Conservation (phyloP, 2,113 vertebrate species). For the Nerophis lumbriciformis region DNA sequence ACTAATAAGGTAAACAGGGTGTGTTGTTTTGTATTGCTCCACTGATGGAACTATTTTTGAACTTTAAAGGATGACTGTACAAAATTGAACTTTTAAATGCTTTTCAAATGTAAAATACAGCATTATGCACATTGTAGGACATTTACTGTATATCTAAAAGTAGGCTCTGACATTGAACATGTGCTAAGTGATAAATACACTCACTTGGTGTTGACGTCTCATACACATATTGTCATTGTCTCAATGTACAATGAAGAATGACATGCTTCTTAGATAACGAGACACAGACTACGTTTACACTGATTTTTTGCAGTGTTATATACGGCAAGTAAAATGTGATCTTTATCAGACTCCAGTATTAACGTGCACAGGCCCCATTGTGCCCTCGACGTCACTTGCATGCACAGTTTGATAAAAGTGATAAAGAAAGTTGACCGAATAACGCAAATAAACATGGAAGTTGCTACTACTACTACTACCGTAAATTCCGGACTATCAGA, state of each 20-base stretch:
- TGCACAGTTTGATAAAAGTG: too few relatives aligned
- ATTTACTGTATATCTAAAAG: conserved; percentile 6
- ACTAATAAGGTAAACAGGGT: conserved; percentile 67
- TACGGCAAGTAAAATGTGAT: too few relatives aligned
- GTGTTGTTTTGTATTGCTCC: conserved; percentile 47
- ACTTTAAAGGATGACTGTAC: conserved; percentile 26
- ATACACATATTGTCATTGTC: conserved; percentile 15
- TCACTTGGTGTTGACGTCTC: conserved; percentile 6
- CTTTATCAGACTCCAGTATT: too few relatives aligned
- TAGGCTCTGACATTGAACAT: conserved; percentile 2
- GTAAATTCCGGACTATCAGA: too few relatives aligned
- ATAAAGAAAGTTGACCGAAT: too few relatives aligned
- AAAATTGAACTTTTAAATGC: conserved; percentile 16
- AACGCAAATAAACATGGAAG: too few relatives aligned
- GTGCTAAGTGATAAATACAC: conserved; percentile 3
- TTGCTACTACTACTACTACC: too few relatives aligned
- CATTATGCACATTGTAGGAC: conserved; percentile 30
- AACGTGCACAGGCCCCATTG: too few relatives aligned
- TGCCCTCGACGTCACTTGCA: too few relatives aligned
- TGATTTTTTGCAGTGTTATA: too few relatives aligned
- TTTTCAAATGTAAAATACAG: conserved; percentile 29
- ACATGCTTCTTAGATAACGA: conserved; percentile 20
- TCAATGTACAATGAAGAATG: conserved; percentile 32
- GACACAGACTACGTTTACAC: background rate
- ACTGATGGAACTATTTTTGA: conserved; percentile 44